Evolutionary conservation across 2,888 invertebrate genomes (phyloP).

Genomic region (Leuctra nigra): DNA sequence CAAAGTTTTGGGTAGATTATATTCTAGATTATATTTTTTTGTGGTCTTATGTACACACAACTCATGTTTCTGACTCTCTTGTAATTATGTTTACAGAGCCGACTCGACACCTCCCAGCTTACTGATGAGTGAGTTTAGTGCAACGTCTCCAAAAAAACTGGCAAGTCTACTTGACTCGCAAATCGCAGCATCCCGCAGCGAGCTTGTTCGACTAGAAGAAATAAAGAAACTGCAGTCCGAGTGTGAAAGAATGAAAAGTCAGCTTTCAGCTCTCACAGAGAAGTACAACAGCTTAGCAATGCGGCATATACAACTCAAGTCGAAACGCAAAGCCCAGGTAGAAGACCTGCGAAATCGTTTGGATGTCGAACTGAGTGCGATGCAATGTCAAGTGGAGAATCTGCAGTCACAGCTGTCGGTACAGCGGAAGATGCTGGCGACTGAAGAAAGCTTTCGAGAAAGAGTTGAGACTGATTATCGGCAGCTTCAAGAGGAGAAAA

Average conservation of each 20-base stretch:
- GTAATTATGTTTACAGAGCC: slow-evolving; percentile 30
- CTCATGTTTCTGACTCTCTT: neutral
- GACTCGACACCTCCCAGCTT: slow-evolving; percentile 36
- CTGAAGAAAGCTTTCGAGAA: slow-evolving; percentile 36
- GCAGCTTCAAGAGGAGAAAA: slow-evolving; percentile 30
- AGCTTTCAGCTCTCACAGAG: slow-evolving; percentile 34
- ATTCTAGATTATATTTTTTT: neutral
- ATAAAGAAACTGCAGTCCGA: slow-evolving; percentile 35
- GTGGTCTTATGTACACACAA: neutral
- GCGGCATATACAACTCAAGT: slow-evolving; percentile 36
- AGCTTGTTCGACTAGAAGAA: slow-evolving; percentile 34
- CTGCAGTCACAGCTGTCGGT: slow-evolving; percentile 35
- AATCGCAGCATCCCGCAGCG: slow-evolving; percentile 34
- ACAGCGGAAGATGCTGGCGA: slow-evolving; percentile 34
- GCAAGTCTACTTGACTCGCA: slow-evolving; percentile 32
- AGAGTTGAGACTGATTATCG: slow-evolving; percentile 35
- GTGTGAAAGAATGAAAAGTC: slow-evolving; percentile 34
- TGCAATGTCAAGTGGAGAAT: slow-evolving; percentile 35
- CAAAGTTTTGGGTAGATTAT: slow-evolving; percentile 33
- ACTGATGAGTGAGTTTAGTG: slow-evolving; percentile 34
- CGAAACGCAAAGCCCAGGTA: slow-evolving; percentile 36
- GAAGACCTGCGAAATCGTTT: slow-evolving; percentile 35
- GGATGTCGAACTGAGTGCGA: slow-evolving; percentile 33
- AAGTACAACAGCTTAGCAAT: slow-evolving; percentile 36
- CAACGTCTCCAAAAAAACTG: slow-evolving; percentile 34